These are phyloP conservation scores for Criorhina ranunculi DNA, from an alignment of 2,888 invertebrate species.

Conservation along the genomic window DNA sequence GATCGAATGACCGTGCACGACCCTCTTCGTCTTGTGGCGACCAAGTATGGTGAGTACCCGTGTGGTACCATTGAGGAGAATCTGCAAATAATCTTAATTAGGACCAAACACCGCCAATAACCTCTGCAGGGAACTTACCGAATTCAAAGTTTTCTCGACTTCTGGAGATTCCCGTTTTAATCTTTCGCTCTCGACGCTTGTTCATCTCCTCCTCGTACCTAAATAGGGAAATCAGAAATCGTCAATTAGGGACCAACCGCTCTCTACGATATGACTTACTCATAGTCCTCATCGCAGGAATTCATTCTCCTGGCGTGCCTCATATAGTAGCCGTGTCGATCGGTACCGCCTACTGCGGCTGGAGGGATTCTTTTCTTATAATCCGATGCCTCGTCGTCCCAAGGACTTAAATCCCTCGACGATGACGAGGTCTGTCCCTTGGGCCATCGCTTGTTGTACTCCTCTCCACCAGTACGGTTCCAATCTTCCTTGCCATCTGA, in stretches of 20 bases:
- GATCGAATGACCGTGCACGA: conserved; percentile 82
- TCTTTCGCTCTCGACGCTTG: conserved; percentile 81
- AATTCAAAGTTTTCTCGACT: conserved; percentile 84
- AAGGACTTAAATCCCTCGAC: conserved; percentile 91
- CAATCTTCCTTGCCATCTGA: conserved; percentile 90
- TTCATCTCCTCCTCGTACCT: conserved; percentile 83
- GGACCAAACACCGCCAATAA: neutral
- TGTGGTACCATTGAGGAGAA: conserved; percentile 83
- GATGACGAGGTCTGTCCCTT: conserved; percentile 89
- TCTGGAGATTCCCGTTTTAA: conserved; percentile 82
- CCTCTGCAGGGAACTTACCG: conserved; percentile 78
- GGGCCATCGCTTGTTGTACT: conserved; percentile 84
- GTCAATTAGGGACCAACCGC: neutral
- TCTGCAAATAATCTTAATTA: conserved; percentile 77
- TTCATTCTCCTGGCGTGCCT: conserved; percentile 85
- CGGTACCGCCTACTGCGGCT: conserved; percentile 74
- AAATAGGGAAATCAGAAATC: conserved; percentile 35
- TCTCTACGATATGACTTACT: conserved; percentile 85
- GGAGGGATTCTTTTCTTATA: conserved; percentile 84
- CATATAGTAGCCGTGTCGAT: conserved; percentile 85
- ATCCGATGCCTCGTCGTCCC: conserved; percentile 90
- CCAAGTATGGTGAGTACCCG: conserved; percentile 83
- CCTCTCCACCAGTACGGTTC: conserved; percentile 81
- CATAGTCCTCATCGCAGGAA: conserved; percentile 90
- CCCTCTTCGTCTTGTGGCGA: conserved; percentile 84